Conservation (phyloP, 2,113 vertebrate species). For the Malurus alboscapulatus region DNA sequence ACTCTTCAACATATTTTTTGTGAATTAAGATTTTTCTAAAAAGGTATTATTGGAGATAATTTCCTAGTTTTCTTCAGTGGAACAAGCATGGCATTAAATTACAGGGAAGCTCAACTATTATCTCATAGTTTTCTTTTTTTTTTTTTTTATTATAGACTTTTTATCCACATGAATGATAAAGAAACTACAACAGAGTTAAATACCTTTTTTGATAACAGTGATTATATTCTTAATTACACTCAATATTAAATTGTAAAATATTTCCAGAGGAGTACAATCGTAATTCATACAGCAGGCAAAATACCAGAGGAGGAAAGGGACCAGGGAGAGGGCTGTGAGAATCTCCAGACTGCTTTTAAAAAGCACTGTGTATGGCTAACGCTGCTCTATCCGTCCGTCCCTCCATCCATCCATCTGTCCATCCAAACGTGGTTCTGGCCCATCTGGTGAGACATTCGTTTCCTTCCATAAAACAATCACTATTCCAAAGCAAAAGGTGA, state of each 20-base stretch:
- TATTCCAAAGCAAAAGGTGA: constrained; percentile 52
- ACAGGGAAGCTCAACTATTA: constrained; percentile 66
- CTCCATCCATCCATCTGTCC: background rate
- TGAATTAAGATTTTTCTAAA: constrained; percentile 29
- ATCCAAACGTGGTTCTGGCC: constrained; percentile 17
- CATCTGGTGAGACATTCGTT: background rate
- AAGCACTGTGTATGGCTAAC: constrained; percentile 66
- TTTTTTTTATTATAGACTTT: constrained; percentile 88
- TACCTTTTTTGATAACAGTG: constrained; percentile 92
- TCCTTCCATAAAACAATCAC: constrained; percentile 40
- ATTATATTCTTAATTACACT: constrained; percentile 91
- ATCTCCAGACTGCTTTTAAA: constrained; percentile 67
- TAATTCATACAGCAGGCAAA: constrained; percentile 86
- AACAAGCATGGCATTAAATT: constrained; percentile 59
- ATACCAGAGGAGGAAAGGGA: constrained; percentile 65
- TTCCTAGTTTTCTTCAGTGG: background rate
- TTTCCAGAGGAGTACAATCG: constrained; percentile 80
- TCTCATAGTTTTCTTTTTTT: constrained; percentile 69
- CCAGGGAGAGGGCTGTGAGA: background rate
- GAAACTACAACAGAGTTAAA: constrained; percentile 99
- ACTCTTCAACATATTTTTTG: background rate
- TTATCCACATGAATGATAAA: constrained; percentile 98
- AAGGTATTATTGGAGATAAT: background rate
- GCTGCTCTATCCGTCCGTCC: constrained; percentile 11
- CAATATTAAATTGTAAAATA: constrained; percentile 89